Evolutionary conservation across 2,888 invertebrate genomes (phyloP).

Genomic region (Phengaris alcon): DNA sequence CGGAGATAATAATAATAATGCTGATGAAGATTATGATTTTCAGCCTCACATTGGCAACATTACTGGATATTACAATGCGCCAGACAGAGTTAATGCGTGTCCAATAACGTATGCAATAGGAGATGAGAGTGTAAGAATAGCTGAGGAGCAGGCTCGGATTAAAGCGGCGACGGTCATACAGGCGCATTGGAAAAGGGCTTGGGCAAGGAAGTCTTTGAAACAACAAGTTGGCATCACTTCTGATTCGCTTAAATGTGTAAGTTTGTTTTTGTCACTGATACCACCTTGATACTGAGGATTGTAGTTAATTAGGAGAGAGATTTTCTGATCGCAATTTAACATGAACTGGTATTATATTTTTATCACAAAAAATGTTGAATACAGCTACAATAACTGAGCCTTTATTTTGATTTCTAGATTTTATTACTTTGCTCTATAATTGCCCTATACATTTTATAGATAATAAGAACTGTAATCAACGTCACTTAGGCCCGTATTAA

Average conservation of each 20-base stretch:
- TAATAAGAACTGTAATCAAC: too few species aligned
- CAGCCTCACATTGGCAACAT: not conserved
- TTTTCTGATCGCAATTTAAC: too few species aligned
- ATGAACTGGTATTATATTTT: too few species aligned
- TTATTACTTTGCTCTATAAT: too few species aligned
- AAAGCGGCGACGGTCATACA: slow-evolving; percentile 62
- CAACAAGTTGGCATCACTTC: slow-evolving; percentile 44
- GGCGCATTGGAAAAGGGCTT: slow-evolving; percentile 62
- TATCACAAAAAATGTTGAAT: too few species aligned
- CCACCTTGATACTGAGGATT: not conserved
- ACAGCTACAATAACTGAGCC: too few species aligned
- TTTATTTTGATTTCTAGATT: too few species aligned
- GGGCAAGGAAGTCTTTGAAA: slow-evolving; percentile 56
- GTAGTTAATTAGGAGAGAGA: too few species aligned
- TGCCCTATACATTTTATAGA: too few species aligned
- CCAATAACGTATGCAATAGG: not conserved
- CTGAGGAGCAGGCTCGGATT: not conserved
- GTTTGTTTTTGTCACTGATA: slow-evolving; percentile 36
- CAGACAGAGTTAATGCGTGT: not conserved
- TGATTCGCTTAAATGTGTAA: slow-evolving; percentile 57
- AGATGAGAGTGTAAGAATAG: not conserved
- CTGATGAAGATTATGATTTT: not conserved
- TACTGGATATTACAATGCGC: not conserved
- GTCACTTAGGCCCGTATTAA: too few species aligned
- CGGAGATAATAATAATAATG: too few species aligned